Conservation (phyloP, 2,113 vertebrate genomes). For the Caracal caracal region DNA sequence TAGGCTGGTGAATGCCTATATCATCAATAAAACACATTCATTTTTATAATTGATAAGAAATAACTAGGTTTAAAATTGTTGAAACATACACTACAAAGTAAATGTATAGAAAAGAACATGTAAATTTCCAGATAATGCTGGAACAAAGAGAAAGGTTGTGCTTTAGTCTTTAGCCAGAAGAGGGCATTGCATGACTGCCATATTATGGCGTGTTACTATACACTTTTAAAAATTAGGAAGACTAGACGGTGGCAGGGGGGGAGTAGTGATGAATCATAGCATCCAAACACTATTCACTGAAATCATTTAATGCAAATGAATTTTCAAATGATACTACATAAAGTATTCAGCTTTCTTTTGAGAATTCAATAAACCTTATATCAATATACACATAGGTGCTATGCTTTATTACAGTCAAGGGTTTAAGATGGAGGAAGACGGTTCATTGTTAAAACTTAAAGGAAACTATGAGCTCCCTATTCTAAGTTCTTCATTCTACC, state of each 20-base stretch:
- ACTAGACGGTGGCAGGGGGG: not conserved
- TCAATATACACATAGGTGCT: not conserved
- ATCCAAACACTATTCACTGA: not conserved
- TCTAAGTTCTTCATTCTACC: not conserved
- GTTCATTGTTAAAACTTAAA: not conserved
- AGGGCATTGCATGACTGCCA: constrained; percentile 13
- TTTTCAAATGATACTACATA: not conserved
- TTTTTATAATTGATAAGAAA: not conserved
- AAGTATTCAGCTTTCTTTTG: not conserved
- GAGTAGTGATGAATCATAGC: not conserved
- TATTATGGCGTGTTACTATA: not conserved
- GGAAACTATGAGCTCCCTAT: not conserved
- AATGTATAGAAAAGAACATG: not conserved
- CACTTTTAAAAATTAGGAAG: not conserved
- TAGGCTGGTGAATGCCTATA: not conserved
- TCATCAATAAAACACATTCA: not conserved
- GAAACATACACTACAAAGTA: not conserved
- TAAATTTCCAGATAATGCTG: not conserved
- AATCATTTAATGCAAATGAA: not conserved
- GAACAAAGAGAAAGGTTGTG: not conserved
- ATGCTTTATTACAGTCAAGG: not conserved
- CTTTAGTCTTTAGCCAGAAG: constrained; percentile 57
- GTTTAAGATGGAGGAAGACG: not conserved
- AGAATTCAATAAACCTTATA: not conserved
- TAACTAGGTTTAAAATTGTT: not conserved